phyloP scores from a whole-genome alignment of 2,797 vertebrate species.

The Urophycis tenuis region DNA sequence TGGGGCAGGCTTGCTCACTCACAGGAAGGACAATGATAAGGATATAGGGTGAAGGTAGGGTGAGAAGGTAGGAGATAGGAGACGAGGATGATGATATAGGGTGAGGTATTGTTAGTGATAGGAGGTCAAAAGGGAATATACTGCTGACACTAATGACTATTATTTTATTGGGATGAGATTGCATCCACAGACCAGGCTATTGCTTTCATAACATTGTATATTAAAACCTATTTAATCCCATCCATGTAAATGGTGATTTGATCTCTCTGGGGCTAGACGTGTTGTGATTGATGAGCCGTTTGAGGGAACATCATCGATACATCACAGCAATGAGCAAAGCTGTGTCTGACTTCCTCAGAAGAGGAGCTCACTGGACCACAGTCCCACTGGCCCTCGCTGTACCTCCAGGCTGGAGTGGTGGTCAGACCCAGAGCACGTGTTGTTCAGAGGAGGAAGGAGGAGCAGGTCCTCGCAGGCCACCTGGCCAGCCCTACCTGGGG shows the following conservation, averaged over 20 bases:
- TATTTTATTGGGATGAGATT: conserved; percentile 72
- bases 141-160: conserved; percentile 72
- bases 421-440: no score
- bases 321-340: conserved; percentile 30
- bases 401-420: no score
- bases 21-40: not conserved
- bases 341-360: conserved; percentile 14
- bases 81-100: not conserved
- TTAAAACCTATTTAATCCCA: conserved; percentile 70
- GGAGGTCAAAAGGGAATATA: conserved; percentile 61
- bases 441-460: no score
- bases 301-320: conserved; percentile 42
- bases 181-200: conserved; percentile 68
- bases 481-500: no score
- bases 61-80: not conserved
- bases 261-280: conserved; percentile 47
- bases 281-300: conserved; percentile 53
- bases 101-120: conserved; percentile 40
- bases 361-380: no score
- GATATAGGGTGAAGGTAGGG: not conserved
- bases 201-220: conserved; percentile 73
- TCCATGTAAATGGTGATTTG: conserved; percentile 70
- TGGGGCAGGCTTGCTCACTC: not conserved
- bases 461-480: no score
- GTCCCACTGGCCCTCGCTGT: no score